Evolutionary conservation across 2,888 invertebrate genomes (phyloP).

Genomic region (Cheilosia urbana): DNA sequence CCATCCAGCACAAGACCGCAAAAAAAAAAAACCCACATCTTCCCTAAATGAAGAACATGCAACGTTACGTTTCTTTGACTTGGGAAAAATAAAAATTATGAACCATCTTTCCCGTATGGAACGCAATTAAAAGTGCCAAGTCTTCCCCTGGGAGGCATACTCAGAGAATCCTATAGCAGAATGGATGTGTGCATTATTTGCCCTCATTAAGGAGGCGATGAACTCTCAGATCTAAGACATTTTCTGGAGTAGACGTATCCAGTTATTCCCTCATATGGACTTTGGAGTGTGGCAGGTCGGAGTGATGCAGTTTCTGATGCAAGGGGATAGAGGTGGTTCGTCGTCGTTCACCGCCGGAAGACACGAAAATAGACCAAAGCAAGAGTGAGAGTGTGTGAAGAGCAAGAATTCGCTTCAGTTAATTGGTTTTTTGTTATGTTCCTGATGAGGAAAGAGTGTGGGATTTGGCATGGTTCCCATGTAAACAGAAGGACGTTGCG

Average conservation of each 20-base stretch:
- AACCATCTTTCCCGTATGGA: conserved; percentile 31
- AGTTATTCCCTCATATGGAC: conserved; percentile 3
- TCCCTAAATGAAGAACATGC: not conserved
- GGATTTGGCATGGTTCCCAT: conserved; percentile 49
- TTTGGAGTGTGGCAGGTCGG: conserved; percentile 49
- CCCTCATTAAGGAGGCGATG: conserved; percentile 61
- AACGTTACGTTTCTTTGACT: not conserved
- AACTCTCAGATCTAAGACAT: conserved; percentile 20
- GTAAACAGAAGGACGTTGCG: conserved; percentile 27
- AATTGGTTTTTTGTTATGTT: conserved; percentile 55
- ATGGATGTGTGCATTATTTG: conserved; percentile 13
- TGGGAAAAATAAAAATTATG: not conserved
- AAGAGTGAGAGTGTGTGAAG: conserved; percentile 4
- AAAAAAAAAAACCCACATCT: conserved; percentile 20
- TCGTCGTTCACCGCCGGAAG: conserved; percentile 52
- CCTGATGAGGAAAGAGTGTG: conserved; percentile 44
- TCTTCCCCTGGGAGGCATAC: conserved; percentile 9
- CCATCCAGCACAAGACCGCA: conserved; percentile 15
- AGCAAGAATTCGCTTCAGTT: conserved; percentile 28
- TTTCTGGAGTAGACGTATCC: conserved; percentile 23
- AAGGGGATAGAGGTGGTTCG: not conserved
- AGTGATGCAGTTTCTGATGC: conserved; percentile 16
- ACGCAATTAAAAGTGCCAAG: conserved; percentile 44
- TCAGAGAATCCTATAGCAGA: conserved; percentile 8
- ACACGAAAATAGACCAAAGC: conserved; percentile 53